Conservation (phyloP, 2,113 vertebrate species). For the Turdus rufiventris region DNA sequence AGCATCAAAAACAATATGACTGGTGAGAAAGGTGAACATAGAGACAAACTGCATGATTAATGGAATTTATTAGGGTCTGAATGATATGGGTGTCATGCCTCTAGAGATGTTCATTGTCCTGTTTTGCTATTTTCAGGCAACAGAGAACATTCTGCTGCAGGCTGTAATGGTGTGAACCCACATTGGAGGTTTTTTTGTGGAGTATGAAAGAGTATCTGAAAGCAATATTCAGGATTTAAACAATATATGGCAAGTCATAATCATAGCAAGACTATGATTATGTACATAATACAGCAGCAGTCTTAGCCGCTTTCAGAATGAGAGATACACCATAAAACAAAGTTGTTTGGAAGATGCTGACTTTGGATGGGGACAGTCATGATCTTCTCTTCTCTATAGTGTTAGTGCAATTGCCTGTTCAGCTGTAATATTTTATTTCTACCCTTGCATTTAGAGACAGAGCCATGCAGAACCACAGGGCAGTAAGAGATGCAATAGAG, state of each 20-base stretch:
- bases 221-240: slow-evolving; percentile 28
- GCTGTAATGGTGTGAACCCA: neutral
- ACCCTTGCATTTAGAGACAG: neutral
- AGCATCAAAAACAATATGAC: neutral
- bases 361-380: neutral
- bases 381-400: neutral
- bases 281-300: neutral
- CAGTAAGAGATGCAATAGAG: neutral
- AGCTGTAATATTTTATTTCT: neutral
- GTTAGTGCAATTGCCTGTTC: neutral
- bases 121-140: slow-evolving; percentile 5
- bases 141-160: neutral
- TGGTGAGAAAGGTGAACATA: neutral
- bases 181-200: neutral
- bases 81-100: neutral
- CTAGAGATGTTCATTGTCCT: neutral
- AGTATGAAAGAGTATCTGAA: neutral
- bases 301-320: neutral
- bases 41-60: neutral
- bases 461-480: neutral
- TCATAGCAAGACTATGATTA: neutral
- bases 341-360: slow-evolving; percentile 16
- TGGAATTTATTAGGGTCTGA: slow-evolving; percentile 11
- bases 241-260: slow-evolving; percentile 20
- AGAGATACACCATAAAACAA: slow-evolving; percentile 2